These are phyloP conservation scores for Tetraodon nigroviridis DNA, from an alignment of 2,113 vertebrate genomes.

Conservation along the genomic window DNA sequence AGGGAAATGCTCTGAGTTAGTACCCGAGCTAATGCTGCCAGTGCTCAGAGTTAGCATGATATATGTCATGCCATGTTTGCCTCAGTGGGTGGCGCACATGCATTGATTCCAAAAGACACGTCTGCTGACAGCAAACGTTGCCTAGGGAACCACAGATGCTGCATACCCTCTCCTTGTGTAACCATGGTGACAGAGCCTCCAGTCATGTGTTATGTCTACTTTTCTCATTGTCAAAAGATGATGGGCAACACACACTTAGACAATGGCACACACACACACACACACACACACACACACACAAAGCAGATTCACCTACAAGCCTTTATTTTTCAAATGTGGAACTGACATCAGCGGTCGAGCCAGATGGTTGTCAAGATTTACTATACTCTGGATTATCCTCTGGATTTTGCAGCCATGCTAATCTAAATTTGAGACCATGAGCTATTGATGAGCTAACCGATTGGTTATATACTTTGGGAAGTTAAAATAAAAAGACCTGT, in stretches of 20 bases:
- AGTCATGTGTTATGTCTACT: conserved; percentile 53
- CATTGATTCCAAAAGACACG: conserved; percentile 38
- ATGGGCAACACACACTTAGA: not conserved
- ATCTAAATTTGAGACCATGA: too few relatives aligned
- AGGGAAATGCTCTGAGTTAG: too few relatives aligned
- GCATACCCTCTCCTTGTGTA: conserved; percentile 42
- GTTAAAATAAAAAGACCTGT: not conserved
- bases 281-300: too few relatives aligned
- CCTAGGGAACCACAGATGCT: conserved; percentile 43
- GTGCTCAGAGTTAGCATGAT: not conserved
- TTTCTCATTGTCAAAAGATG: conserved; percentile 49
- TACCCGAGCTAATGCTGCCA: too few relatives aligned
- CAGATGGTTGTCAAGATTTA: too few relatives aligned
- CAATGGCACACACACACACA: not conserved
- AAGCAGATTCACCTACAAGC: too few relatives aligned
- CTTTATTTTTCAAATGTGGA: too few relatives aligned
- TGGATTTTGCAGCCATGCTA: too few relatives aligned
- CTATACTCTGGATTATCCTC: too few relatives aligned
- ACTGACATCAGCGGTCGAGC: too few relatives aligned
- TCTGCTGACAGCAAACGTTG: conserved; percentile 27
- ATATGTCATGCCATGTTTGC: not conserved
- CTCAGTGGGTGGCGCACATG: conserved; percentile 3
- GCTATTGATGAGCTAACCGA: too few relatives aligned
- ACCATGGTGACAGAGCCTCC: conserved; percentile 54
- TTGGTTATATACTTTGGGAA: too few relatives aligned